Evolutionary conservation across 2,888 invertebrate genomes (phyloP).

Genomic region (Teinopalpus imperialis): DNA sequence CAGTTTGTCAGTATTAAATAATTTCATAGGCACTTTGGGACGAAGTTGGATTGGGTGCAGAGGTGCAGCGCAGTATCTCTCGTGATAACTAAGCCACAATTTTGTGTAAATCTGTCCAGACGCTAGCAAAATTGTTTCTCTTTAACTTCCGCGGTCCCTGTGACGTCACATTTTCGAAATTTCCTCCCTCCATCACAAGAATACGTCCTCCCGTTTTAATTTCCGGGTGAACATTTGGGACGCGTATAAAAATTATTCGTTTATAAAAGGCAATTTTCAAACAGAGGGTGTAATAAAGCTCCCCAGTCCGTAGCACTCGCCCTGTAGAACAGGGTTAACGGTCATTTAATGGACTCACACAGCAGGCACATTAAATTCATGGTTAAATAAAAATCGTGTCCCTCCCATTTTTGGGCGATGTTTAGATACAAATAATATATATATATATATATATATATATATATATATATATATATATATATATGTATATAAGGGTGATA

Average conservation of each 20-base stretch:
- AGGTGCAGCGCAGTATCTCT: too few species aligned
- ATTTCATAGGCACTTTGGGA: too few species aligned
- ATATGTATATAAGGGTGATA: too few species aligned
- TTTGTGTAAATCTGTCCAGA: too few species aligned
- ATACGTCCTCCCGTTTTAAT: conserved; percentile 19
- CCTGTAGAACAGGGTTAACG: conserved; percentile 17
- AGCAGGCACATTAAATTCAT: conserved; percentile 17
- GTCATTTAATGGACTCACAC: conserved; percentile 21
- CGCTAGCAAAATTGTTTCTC: too few species aligned
- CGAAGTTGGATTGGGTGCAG: too few species aligned
- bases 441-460: too few species aligned
- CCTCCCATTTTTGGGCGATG: background rate
- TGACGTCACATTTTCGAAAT: background rate
- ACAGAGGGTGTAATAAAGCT: conserved; percentile 25
- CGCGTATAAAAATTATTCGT: conserved; percentile 24
- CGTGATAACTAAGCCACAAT: too few species aligned
- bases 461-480: too few species aligned
- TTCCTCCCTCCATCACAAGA: conserved; percentile 13
- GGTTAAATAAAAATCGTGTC: conserved; percentile 17
- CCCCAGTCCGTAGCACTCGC: conserved; percentile 20
- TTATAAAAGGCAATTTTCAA: conserved; percentile 25
- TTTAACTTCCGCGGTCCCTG: too few species aligned
- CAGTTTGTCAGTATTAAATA: too few species aligned
- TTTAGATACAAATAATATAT: too few species aligned
- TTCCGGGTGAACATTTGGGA: conserved; percentile 24